phyloP scores from a whole-genome alignment of 1,140 invertebrate genomes.

The Coelopa frigida region DNA sequence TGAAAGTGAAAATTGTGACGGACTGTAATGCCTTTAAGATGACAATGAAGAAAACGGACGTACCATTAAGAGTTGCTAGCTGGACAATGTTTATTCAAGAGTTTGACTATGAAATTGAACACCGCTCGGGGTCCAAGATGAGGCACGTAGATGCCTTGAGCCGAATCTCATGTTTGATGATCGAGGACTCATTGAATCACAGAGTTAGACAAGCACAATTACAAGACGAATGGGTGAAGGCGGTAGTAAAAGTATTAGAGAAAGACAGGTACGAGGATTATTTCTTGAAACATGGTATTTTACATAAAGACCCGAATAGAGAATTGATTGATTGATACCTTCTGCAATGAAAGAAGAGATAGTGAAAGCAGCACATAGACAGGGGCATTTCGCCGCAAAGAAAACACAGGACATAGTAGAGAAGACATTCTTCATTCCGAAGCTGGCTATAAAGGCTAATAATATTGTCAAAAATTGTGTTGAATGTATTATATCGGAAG shows the following conservation, averaged over 20 bases:
- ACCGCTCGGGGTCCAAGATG: conserved; percentile 15
- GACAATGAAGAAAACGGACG: conserved; percentile 13
- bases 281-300: background rate
- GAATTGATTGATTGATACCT: conserved; percentile 4
- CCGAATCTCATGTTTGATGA: conserved; percentile 12
- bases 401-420: background rate
- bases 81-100: conserved; percentile 16
- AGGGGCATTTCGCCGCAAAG: conserved; percentile 4
- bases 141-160: conserved; percentile 17
- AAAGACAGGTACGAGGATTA: background rate
- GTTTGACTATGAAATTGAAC: conserved; percentile 15
- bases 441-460: conserved; percentile 21
- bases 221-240: conserved; percentile 6
- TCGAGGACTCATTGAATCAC: background rate
- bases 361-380: background rate
- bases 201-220: conserved; percentile 4
- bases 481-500: conserved; percentile 23
- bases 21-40: conserved; percentile 20
- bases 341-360: background rate
- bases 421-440: background rate
- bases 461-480: conserved; percentile 31
- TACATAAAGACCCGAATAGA: background rate
- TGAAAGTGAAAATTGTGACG: conserved; percentile 37
- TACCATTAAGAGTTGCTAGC: conserved; percentile 13
- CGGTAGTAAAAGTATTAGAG: background rate